Percentiles rank a stretch among this genome's conserved stretches.
These are phyloP conservation scores for Hycleus phaleratus DNA, from an alignment of 1,140 invertebrate species.

Conservation along the genomic window DNA sequence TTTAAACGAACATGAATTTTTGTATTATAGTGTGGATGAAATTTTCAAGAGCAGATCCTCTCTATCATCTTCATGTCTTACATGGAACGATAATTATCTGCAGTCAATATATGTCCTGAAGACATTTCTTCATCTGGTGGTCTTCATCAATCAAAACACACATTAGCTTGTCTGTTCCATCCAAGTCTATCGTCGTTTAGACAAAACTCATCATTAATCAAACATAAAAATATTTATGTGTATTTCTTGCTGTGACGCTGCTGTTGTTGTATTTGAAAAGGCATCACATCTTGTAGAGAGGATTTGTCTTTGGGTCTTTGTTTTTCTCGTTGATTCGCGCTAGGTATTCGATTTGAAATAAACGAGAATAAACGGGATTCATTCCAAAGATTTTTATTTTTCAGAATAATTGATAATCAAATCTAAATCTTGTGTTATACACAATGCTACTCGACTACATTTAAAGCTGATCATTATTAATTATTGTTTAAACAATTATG, in stretches of 20 bases:
- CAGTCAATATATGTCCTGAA: conserved; percentile 34
- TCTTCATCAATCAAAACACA: conserved; percentile 37
- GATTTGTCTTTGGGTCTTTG: too few relatives aligned
- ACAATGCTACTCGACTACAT: conserved; percentile 15
- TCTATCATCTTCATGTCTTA: background rate
- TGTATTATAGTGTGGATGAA: background rate
- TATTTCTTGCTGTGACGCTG: conserved; percentile 15
- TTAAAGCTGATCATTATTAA: conserved; percentile 10
- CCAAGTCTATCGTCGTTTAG: conserved; percentile 7
- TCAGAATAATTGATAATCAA: conserved; percentile 11
- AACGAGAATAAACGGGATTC: background rate
- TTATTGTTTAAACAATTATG: conserved; percentile 18
- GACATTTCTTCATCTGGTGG: conserved; percentile 39
- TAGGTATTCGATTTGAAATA: too few relatives aligned
- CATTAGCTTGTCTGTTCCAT: conserved; percentile 29
- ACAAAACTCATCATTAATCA: conserved; percentile 32
- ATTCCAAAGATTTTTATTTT: conserved; percentile 4
- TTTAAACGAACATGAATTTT: conserved; percentile 4
- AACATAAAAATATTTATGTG: conserved; percentile 30
- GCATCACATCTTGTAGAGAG: conserved; percentile 3
- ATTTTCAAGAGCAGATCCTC: background rate
- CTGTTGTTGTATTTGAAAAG: conserved; percentile 10
- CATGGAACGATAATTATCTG: conserved; percentile 33
- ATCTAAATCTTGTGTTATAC: conserved; percentile 9
- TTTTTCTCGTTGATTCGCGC: too few relatives aligned